A percentile compares a stretch with the other conserved stretches of the same genome.
These are phyloP conservation scores for Eleginops maclovinus DNA, from an alignment of 2,113 vertebrate species.

Conservation along the genomic window DNA sequence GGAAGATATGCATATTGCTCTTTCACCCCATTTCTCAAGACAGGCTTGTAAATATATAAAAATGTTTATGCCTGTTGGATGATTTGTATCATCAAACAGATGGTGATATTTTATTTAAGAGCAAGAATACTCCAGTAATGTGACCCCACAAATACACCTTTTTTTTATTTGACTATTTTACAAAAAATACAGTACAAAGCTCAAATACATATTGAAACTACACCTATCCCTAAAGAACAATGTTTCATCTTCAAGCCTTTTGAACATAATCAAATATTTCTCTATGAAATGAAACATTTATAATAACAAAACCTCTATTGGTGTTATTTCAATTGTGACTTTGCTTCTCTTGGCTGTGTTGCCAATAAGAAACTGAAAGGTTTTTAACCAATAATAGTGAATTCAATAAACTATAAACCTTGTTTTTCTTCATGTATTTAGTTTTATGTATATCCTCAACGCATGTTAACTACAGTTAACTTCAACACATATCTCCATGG, in stretches of 20 bases:
- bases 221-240: background rate
- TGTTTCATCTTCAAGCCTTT: background rate
- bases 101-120: background rate
- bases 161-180: background rate
- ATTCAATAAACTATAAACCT: background rate
- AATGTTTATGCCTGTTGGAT: constrained; percentile 3
- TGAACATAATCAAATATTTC: background rate
- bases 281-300: background rate
- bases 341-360: background rate
- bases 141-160: background rate
- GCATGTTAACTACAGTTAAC: background rate
- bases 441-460: background rate
- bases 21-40: constrained; percentile 10
- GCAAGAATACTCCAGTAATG: constrained; percentile 4
- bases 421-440: background rate
- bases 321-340: background rate
- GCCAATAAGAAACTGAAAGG: background rate
- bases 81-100: constrained; percentile 32
- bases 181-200: background rate
- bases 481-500: background rate
- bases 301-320: background rate
- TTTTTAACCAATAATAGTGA: background rate
- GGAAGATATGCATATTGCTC: constrained; percentile 22
- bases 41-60: constrained; percentile 39
- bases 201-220: background rate